Base-by-base conservation (phyloP, 2,113 vertebrate genomes). In the Elgaria multicarinata region DNA sequence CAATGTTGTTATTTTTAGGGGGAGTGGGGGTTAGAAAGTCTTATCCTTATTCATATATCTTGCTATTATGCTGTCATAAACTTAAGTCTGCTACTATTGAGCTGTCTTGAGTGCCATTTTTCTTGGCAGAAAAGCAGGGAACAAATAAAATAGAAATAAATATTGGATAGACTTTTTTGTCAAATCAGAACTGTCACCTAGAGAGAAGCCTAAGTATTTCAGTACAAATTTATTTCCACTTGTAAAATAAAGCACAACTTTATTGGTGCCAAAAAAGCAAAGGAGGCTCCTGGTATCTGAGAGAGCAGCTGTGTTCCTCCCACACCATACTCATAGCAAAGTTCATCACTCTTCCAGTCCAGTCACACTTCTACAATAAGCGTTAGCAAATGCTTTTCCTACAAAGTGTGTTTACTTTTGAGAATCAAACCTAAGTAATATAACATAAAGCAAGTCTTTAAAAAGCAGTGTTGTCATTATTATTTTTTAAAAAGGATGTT, bases 181-280 rank as follows among this genome's bases (percentile, higher is more conserved):
- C 83, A 84, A 50, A 84, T n/a, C 31, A 69, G n/a, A 69, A 84
- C 83, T 84, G 83, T n/a, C 31, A 69, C 31, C 44, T 20, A 84
- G 44, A 71, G 31, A 78, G 76, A 78, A n/a, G 66, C 31, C 31
- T 69, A 84, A 69, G 33, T 46, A 84, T 84, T 13, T 46, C 31
- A 71, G 8, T 22, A 50, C 16, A 71, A 71, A 71, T 44, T 50
- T 33, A n/a, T 71, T 83, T 44, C 62, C 81, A 83, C 58, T 83
- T 50, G 31, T 20, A 53, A 71, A 71, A 82, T 24, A 64, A 46
- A 84, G 20, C 44, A 50, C 44, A n/a, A 31, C 39, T 62, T 62
- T 81, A 81, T 50, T 84, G 42, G 42, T 71, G 66, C 66, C n/a
- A 71, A 50, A 71, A 81, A 71, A 71, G 42, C 28, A 18, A 67